A percentile compares a stretch with the other conserved stretches of the same genome.
phyloP scores from a whole-genome alignment of 2,888 invertebrate species.

The Noctua fimbriata region DNA sequence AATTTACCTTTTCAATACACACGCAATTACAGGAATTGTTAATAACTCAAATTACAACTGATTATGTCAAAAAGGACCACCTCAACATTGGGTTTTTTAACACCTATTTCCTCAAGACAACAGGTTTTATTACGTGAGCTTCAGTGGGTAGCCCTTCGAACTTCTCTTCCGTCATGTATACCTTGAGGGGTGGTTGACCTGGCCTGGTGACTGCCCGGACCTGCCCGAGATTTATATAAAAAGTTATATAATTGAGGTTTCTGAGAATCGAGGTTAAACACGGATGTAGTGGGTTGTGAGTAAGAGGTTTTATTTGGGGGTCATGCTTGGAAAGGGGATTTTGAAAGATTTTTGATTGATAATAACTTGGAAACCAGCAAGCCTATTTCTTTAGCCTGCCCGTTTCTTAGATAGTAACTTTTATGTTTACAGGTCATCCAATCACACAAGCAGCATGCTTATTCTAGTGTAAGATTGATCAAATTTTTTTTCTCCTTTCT shows the following conservation, averaged over 20 bases:
- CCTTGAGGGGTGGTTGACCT: constrained; percentile 53
- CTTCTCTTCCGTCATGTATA: constrained; percentile 51
- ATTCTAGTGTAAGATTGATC: no score
- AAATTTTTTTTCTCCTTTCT: no score
- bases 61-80: not conserved
- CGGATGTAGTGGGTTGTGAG: constrained; percentile 21
- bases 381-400: not conserved
- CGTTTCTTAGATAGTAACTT: no score
- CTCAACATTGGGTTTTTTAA: not conserved
- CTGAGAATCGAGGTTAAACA: constrained; percentile 26
- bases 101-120: not conserved
- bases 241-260: constrained; percentile 15
- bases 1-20: constrained; percentile 5
- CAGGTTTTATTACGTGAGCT: constrained; percentile 11
- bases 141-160: constrained; percentile 23
- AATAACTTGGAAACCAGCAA: not conserved
- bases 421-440: no score
- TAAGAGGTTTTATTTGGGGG: constrained; percentile 7
- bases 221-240: not conserved
- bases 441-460: no score
- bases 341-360: not conserved
- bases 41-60: not conserved
- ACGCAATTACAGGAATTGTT: not conserved
- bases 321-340: constrained; percentile 7
- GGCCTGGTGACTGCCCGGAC: constrained; percentile 5